Evolutionary conservation across 2,797 vertebrate species (phyloP).

Genomic region (Podarcis siculus): DNA sequence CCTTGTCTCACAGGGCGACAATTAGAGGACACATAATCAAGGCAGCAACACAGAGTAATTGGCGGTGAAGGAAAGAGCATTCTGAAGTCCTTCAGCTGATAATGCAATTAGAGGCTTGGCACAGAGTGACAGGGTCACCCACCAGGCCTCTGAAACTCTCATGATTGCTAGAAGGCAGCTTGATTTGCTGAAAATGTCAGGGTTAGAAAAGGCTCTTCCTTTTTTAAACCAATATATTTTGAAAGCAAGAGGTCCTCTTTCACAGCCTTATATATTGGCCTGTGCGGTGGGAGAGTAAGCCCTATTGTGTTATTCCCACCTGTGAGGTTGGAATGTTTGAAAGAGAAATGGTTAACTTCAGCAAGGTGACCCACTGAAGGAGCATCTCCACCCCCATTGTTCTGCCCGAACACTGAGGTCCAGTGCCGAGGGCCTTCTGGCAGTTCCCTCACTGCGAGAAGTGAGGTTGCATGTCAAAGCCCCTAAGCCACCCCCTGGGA

Average conservation of each 20-base stretch:
- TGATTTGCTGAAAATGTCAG: constrained; percentile 8
- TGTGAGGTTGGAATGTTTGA: too few species aligned
- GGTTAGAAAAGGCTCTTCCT: neutral
- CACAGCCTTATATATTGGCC: too few species aligned
- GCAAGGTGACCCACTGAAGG: too few species aligned
- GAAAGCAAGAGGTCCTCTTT: neutral
- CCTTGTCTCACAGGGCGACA: neutral
- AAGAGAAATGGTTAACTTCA: too few species aligned
- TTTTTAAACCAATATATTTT: neutral
- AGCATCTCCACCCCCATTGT: too few species aligned
- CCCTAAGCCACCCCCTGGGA: too few species aligned
- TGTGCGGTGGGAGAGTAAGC: too few species aligned
- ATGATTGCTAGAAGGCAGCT: constrained; percentile 12
- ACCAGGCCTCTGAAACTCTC: constrained; percentile 4
- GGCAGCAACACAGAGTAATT: neutral
- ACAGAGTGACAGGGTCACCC: constrained; percentile 1
- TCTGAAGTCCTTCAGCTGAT: constrained; percentile 20
- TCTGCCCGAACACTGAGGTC: too few species aligned
- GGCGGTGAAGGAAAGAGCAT: neutral
- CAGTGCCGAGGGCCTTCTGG: too few species aligned
- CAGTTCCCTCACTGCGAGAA: too few species aligned
- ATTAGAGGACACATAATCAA: constrained; percentile 2
- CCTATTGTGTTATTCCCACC: too few species aligned
- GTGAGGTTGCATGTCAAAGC: too few species aligned
- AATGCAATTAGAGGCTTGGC: constrained; percentile 24